These are phyloP conservation scores for Aquatica leii DNA, from an alignment of 2,888 invertebrate genomes.

Conservation along the genomic window DNA sequence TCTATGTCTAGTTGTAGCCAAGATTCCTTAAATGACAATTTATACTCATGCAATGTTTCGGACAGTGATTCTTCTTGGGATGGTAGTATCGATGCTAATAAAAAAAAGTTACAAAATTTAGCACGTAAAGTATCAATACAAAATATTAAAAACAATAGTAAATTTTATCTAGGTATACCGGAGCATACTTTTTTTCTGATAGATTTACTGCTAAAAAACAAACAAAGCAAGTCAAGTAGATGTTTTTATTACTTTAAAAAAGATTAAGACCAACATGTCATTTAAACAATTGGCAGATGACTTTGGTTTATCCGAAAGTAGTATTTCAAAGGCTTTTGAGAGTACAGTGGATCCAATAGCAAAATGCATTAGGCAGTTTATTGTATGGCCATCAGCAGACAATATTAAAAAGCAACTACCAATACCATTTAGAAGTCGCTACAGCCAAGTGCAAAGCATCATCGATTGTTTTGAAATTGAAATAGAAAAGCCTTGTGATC, in stretches of 20 bases:
- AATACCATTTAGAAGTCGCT: too few relatives aligned
- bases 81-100: neutral
- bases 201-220: neutral
- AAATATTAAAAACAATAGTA: neutral
- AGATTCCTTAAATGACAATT: too few relatives aligned
- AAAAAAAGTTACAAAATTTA: neutral
- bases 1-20: too few relatives aligned
- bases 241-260: conserved; percentile 13
- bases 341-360: conserved; percentile 23
- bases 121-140: too few relatives aligned
- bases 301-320: conserved; percentile 17
- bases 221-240: neutral
- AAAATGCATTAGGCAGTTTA: conserved; percentile 40
- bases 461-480: conserved; percentile 48
- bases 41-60: too few relatives aligned
- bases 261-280: conserved; percentile 19
- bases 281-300: conserved; percentile 16
- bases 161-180: neutral
- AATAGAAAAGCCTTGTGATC: conserved; percentile 52
- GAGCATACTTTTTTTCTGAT: neutral
- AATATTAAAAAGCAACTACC: too few relatives aligned
- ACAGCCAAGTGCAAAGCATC: too few relatives aligned
- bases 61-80: neutral
- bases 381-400: conserved; percentile 45
- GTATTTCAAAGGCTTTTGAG: conserved; percentile 30